Evolutionary conservation across 2,113 vertebrate species (phyloP).

Genomic region (Crotalus helleri): DNA sequence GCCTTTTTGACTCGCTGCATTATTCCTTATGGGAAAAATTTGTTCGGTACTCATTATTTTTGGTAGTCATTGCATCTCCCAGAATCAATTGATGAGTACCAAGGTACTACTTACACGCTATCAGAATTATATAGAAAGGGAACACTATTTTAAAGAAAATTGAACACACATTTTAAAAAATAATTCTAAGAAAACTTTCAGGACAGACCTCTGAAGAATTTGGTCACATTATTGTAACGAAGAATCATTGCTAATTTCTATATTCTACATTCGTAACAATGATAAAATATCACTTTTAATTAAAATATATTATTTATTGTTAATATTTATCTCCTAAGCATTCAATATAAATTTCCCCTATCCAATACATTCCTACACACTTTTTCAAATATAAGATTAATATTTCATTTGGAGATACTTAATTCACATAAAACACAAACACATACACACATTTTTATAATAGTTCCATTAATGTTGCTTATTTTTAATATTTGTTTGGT

Average conservation of each 20-base stretch:
- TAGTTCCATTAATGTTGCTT: neutral
- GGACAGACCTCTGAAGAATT: neutral
- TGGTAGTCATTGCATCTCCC: neutral
- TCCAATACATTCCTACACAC: neutral
- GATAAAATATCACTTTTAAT: neutral
- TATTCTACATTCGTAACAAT: neutral
- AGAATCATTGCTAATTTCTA: neutral
- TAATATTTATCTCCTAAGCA: neutral
- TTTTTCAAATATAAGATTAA: neutral
- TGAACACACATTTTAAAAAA: neutral
- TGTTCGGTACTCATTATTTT: neutral
- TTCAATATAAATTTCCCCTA: no score
- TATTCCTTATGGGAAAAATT: neutral
- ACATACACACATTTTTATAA: neutral
- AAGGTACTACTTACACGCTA: neutral
- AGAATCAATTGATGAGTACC: neutral
- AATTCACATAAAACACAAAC: neutral
- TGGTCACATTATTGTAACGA: neutral
- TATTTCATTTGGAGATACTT: neutral
- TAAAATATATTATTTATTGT: neutral
- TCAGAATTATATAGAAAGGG: neutral
- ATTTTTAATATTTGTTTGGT: neutral
- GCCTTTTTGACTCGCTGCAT: neutral
- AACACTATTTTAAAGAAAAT: neutral
- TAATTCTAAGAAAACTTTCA: neutral